Evolutionary conservation across 2,888 invertebrate species (phyloP).

Genomic region (Hypercompe scribonia): DNA sequence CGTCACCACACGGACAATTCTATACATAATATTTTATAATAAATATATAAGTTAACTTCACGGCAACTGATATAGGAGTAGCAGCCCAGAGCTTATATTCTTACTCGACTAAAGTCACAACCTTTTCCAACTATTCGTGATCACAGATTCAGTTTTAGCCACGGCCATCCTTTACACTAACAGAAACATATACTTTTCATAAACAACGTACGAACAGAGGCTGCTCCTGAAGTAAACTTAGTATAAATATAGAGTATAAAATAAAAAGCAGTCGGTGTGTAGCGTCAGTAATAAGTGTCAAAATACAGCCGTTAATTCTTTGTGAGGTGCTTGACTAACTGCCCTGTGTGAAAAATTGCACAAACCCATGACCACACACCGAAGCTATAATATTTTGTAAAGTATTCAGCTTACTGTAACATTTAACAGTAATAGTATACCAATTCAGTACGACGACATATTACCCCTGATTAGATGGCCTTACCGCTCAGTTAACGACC

Average conservation of each 20-base stretch:
- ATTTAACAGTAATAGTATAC: background rate
- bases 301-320: constrained; percentile 81
- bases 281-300: constrained; percentile 79
- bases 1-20: too few species aligned
- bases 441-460: background rate
- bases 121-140: background rate
- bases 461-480: too few species aligned
- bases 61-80: background rate
- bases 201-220: background rate
- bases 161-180: background rate
- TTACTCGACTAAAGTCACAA: background rate
- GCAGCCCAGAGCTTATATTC: background rate
- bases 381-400: constrained; percentile 20
- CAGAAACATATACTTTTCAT: background rate
- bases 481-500: too few species aligned
- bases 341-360: constrained; percentile 71
- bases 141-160: background rate
- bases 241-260: constrained; percentile 64
- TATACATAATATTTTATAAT: background rate
- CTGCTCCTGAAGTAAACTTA: constrained; percentile 37
- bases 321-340: constrained; percentile 80
- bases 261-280: constrained; percentile 54
- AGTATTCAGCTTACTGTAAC: background rate
- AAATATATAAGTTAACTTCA: background rate
- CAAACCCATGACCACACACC: constrained; percentile 32